Conservation (phyloP, 2,113 vertebrate genomes). For the Protobothrops mucrosquamatus region DNA sequence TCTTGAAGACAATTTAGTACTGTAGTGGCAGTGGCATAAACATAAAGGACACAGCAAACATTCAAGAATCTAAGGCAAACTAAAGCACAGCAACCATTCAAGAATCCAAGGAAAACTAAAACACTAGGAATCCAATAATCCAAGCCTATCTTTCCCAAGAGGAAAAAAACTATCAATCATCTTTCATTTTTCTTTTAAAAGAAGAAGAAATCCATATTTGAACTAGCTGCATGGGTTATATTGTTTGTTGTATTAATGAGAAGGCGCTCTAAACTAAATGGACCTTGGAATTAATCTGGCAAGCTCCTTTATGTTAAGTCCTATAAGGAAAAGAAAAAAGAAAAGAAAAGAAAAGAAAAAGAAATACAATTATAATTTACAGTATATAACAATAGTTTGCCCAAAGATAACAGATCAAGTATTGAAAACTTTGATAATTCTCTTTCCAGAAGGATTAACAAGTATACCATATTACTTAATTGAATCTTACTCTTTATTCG, state of each 20-base stretch:
- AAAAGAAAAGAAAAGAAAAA: not conserved
- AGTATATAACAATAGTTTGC: not conserved
- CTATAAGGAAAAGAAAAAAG: not conserved
- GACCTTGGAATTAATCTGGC: not conserved
- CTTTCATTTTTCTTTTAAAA: slow-evolving; percentile 15
- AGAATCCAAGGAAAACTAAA: not conserved
- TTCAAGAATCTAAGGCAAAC: not conserved
- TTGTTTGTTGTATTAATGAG: not conserved
- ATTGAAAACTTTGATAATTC: not conserved
- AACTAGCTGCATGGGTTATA: not conserved
- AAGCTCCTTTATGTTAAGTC: not conserved
- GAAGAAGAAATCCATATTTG: not conserved
- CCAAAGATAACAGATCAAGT: not conserved
- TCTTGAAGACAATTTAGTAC: not conserved
- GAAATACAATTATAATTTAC: not conserved
- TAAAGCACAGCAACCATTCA: not conserved
- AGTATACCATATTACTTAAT: slow-evolving; percentile 1
- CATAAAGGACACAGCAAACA: not conserved
- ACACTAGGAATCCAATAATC: not conserved
- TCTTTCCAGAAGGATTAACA: not conserved
- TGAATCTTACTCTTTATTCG: not conserved
- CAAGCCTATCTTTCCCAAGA: not conserved
- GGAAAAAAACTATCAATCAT: not conserved
- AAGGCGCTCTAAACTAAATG: not conserved
- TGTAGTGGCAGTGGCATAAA: not conserved